phyloP scores from a whole-genome alignment of 2,888 invertebrate species.

The Mimas tiliae region DNA sequence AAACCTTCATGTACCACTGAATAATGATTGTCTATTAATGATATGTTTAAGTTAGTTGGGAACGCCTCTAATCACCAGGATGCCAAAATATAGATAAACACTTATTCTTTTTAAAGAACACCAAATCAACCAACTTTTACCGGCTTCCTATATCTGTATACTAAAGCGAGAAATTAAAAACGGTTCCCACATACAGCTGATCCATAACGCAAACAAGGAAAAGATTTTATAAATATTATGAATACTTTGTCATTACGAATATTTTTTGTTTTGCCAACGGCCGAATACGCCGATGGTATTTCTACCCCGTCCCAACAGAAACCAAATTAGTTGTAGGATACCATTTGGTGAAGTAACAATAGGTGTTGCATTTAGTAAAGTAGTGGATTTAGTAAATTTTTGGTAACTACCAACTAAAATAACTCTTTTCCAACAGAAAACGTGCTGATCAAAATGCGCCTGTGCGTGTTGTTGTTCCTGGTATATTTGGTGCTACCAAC shows the following conservation, averaged over 20 bases:
- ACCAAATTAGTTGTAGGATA: conserved; percentile 11
- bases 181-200: conserved; percentile 3
- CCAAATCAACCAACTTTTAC: too few species aligned
- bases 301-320: conserved; percentile 11
- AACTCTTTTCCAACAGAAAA: background rate
- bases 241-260: conserved; percentile 11
- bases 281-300: conserved; percentile 10
- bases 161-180: conserved; percentile 1
- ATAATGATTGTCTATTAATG: too few species aligned
- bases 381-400: background rate
- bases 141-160: background rate
- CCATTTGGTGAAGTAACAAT: conserved; percentile 3
- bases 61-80: too few species aligned
- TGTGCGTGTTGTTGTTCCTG: conserved; percentile 52
- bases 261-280: conserved; percentile 15
- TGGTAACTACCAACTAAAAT: too few species aligned
- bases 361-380: background rate
- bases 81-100: too few species aligned
- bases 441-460: conserved; percentile 50
- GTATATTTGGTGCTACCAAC: conserved; percentile 54
- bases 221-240: conserved; percentile 23
- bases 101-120: too few species aligned
- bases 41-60: too few species aligned
- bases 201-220: conserved; percentile 13
- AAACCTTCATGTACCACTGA: too few species aligned